Base-by-base conservation (phyloP, 1,140 invertebrate genomes). In the Pissodes strobi region DNA sequence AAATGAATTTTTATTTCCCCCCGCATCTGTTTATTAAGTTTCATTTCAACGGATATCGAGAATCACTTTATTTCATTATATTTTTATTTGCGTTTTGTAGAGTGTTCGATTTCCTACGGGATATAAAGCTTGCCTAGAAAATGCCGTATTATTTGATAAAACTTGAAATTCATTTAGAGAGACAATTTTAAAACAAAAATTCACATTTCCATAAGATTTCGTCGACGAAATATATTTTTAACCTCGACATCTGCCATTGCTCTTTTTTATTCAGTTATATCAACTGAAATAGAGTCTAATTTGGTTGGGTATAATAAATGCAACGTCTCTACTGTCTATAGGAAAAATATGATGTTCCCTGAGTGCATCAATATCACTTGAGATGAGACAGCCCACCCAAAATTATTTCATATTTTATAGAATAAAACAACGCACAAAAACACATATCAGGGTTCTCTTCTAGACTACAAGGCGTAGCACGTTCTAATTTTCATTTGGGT, bases 51-150 rank as follows among this genome's bases (percentile, higher is more conserved):
- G 58, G 59, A 67, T 67, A 61, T 62, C 51, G 49, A 56, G 59
- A 67, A 67, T 67, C 46, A 38, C 59, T 67, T 67, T 67, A 67
- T 67, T 67, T 63, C 57, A 67, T 67, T 67, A 67, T 62, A 61
- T 67, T 67, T 62, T 56, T 57, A 67, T 67, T 67, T 59, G 64
- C 13, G 51, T 30, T 66, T 46, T 48, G 53, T 30, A 43, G 49
- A 52, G 2, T 17, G 49, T 52, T 52, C 49, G 49, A 52, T 52
- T 52, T 52, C 49, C 49, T 52, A 18, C n/a, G 49, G 49, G 49
- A 52, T n/a, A 52, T 52, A 52, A 52, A 23, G 49, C 37, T 27
- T 37, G 49, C 18, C 49, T 52, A 37, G 49, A 52, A 52, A 37
- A 52, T 52, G 2, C 9, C 49, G 49, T 17, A 37, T 52, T 52